Evolutionary conservation across 1,140 invertebrate species (phyloP), one percentile per base, ranked within the genome.

Genomic region (Micrasema longulum): DNA sequence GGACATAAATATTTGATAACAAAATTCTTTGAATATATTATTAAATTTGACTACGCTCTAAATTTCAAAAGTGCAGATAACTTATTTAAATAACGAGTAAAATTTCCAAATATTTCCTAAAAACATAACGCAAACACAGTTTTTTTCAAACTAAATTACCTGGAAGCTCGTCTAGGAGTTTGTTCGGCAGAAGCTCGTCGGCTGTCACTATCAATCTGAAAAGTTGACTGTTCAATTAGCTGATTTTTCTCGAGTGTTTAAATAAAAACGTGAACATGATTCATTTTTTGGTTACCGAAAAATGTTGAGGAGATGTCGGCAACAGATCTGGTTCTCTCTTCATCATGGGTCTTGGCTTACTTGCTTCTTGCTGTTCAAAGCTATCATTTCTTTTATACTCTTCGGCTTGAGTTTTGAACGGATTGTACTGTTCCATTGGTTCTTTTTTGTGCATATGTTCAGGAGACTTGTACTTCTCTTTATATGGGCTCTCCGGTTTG

Each of bases 261-360:
- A n/a, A n/a, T n/a, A n/a, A n/a, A n/a, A n/a, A n/a, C n/a, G n/a
- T n/a, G n/a, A n/a, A n/a, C n/a, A n/a, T n/a, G n/a, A 72, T n/a
- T 38, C 4, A 43, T 20, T 43, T 11, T 36, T 53, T 14, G 41
- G 47, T 75, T 55, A 75, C 74, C 20, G 65, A 41, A 57, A 69
- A 75, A 70, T 75, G 74, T 47, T 75, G 74, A n/a, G 66, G 70
- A 18, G 74, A 72, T 10, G 74, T 70, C 4, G 74, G 74, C 14
- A 75, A 50, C 10, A 75, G 22, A 60, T 75, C 74, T 12, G 74
- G 67, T 67, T 75, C 74, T 53, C 67, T 53, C 47, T 75, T 75
- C 70, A 75, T 69, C 45, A 72, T 20, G 2, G 55, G 47, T 22
- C 70, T 47, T 1, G 70, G 66, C 14, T 70, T 72, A 18, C 11